These are phyloP conservation scores for Petromus typicus DNA, from an alignment of 2,113 vertebrate genomes.

Conservation along the genomic window DNA sequence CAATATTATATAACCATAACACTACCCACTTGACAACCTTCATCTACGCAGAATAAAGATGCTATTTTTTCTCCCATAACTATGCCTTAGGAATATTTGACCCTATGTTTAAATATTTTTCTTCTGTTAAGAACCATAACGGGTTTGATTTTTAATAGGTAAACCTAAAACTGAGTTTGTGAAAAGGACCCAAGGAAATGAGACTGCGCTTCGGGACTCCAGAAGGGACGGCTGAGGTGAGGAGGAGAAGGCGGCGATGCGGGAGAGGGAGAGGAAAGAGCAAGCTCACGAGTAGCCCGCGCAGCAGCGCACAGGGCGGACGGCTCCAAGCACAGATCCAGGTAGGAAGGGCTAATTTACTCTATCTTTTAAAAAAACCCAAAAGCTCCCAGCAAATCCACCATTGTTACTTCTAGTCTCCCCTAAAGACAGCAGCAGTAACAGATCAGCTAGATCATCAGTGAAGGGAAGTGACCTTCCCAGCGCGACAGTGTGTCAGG, in stretches of 20 bases:
- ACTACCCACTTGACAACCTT: not conserved
- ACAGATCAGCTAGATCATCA: not conserved
- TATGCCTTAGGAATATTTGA: not conserved
- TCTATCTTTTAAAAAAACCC: not conserved
- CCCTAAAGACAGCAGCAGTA: not conserved
- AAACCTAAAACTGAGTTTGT: constrained; percentile 1
- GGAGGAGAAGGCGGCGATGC: not conserved
- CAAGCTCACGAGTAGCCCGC: too few relatives aligned
- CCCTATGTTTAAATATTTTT: not conserved
- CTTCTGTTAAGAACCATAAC: not conserved
- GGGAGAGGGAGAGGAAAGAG: not conserved
- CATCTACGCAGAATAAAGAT: too few relatives aligned
- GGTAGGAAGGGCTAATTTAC: not conserved
- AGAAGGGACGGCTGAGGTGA: not conserved
- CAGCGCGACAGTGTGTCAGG: not conserved
- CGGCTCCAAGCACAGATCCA: not conserved
- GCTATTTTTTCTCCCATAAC: not conserved
- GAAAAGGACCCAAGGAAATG: not conserved
- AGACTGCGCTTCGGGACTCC: not conserved
- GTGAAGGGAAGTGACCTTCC: not conserved
- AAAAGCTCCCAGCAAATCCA: not conserved
- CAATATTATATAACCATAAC: not conserved
- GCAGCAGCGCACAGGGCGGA: not conserved
- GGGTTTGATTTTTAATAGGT: not conserved
- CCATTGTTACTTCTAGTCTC: not conserved